These are phyloP conservation scores for Hipparchia sbordonii DNA, from an alignment of 2,888 invertebrate species.

Conservation along the genomic window DNA sequence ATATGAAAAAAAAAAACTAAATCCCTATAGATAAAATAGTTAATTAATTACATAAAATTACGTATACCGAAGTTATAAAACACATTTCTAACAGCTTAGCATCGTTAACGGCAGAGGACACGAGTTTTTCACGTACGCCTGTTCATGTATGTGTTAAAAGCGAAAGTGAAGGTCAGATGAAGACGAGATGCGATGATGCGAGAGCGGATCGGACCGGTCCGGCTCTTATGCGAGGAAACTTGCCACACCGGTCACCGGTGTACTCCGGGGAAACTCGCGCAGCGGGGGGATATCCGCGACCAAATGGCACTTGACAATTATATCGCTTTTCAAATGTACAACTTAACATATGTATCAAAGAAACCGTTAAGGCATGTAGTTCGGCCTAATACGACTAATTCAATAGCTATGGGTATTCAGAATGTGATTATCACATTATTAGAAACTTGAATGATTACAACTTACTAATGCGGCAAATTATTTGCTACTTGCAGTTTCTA, in stretches of 20 bases:
- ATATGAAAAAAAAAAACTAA: no score
- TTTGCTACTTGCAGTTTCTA: not conserved
- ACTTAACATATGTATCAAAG: constrained; percentile 12
- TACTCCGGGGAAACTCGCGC: constrained; percentile 35
- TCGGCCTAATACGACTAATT: constrained; percentile 15
- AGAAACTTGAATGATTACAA: constrained; percentile 10
- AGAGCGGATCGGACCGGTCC: constrained; percentile 41
- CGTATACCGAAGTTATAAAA: not conserved
- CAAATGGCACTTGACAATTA: constrained; percentile 29
- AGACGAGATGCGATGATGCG: constrained; percentile 47
- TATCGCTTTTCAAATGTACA: constrained; percentile 26
- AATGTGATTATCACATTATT: not conserved
- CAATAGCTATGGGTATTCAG: not conserved
- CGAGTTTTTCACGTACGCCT: constrained; percentile 28
- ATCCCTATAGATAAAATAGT: not conserved
- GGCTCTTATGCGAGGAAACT: constrained; percentile 34
- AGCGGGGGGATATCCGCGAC: constrained; percentile 33
- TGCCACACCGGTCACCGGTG: constrained; percentile 35
- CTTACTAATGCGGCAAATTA: not conserved
- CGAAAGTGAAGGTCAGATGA: constrained; percentile 58
- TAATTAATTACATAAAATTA: constrained; percentile 9
- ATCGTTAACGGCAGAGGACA: constrained; percentile 13
- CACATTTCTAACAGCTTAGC: constrained; percentile 15
- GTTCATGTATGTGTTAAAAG: constrained; percentile 45
- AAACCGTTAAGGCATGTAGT: constrained; percentile 6